These are phyloP conservation scores for Peromyscus eremicus DNA, from an alignment of 2,797 vertebrate species.

Conservation along the genomic window DNA sequence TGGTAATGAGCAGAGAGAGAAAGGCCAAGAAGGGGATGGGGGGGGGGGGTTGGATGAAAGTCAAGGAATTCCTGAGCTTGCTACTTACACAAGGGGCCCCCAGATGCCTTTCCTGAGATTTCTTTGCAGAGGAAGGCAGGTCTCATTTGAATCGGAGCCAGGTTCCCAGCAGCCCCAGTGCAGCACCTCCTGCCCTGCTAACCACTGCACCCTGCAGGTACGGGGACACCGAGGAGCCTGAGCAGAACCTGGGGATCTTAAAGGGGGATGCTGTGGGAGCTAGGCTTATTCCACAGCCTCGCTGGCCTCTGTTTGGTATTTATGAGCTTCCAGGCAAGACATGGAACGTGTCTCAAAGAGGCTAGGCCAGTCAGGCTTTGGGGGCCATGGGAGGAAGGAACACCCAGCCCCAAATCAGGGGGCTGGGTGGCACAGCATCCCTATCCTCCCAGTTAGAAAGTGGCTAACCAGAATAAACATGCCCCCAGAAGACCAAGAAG, in stretches of 20 bases:
- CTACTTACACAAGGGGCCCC: constrained; percentile 85
- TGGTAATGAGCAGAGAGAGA: constrained; percentile 80
- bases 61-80: constrained; percentile 89
- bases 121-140: constrained; percentile 76
- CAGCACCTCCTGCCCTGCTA: not conserved
- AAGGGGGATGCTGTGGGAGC: not conserved
- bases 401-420: not conserved
- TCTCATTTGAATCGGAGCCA: constrained; percentile 69
- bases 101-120: constrained; percentile 74
- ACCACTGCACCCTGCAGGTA: constrained; percentile 26
- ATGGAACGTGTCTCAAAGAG: constrained; percentile 58
- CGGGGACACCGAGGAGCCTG: constrained; percentile 23
- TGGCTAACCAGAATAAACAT: not conserved
- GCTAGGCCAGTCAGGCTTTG: constrained; percentile 51
- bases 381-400: not conserved
- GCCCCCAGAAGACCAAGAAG: not conserved
- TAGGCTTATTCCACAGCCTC: constrained; percentile 22
- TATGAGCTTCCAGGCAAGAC: constrained; percentile 72
- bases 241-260: constrained; percentile 51
- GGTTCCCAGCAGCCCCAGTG: constrained; percentile 53
- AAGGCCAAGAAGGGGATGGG: constrained; percentile 77
- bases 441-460: not conserved
- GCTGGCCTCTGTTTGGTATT: constrained; percentile 72
- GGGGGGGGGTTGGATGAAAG: constrained; percentile 84
- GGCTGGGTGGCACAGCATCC: not conserved